Base-by-base conservation (phyloP, 2,888 invertebrate species). In the Agrochola circellaris region DNA sequence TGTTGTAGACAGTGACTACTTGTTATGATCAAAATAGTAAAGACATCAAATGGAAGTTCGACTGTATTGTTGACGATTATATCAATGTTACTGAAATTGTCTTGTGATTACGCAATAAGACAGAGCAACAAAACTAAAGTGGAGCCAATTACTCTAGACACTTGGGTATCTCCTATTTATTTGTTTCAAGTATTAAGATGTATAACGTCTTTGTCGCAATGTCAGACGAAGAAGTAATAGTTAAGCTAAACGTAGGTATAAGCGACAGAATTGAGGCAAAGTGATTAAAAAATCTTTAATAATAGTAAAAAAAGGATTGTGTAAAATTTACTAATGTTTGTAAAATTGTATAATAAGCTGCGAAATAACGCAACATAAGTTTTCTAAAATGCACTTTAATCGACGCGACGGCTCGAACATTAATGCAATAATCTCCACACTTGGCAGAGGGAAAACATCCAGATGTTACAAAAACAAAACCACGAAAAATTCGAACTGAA, bases 201-300 rank as follows among this genome's bases (percentile, higher is more conserved):
- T 86, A 83, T 86, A 89, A 77, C 71, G 82, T 83, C 85, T 86
- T 83, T 84, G 83, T 77, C 75, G 82, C 65, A 68, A 62, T 79
- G 74, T 83, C 85, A 83, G 65, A 81, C 65, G 79, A 70, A 69
- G 30, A 51, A 71, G 45, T 75, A 74, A 78, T 74, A 81, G 74
- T 62, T 71, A 26, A 15, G n/a, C 11, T 66, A 6, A 38, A n/a
- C 34, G 15, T 42, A 9, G 42, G 42, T 66, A 0, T 56, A 7
- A 20, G 17, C 34, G 20, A n/a, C n/a, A 68, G 6, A 54, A n/a
- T 42, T 38, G 8, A 38, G 61, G 11, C 11, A 11, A 34, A 1
- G 5, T 30, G 30, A 30, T 30, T 6, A 9, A 61, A 11, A 6
- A 23, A 23, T 34, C 6, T 61, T 20, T 20, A 6, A n/a, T n/a